Evolutionary conservation across 2,113 vertebrate genomes (phyloP).

Genomic region (Gracilinanus agilis): DNA sequence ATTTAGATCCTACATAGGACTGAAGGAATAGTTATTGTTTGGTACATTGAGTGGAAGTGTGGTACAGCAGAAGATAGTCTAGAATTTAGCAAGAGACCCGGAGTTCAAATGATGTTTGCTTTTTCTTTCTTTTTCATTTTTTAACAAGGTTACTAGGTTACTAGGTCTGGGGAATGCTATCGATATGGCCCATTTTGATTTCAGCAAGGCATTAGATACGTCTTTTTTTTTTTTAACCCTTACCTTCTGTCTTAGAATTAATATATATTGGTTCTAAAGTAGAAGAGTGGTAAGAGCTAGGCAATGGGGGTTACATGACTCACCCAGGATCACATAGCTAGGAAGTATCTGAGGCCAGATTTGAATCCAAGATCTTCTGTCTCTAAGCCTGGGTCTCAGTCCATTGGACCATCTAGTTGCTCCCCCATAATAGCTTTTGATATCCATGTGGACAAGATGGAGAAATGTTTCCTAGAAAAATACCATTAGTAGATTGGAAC

Average conservation of each 20-base stretch:
- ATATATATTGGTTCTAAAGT: too few relatives aligned
- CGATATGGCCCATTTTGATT: not conserved
- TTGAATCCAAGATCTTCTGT: too few relatives aligned
- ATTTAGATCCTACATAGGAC: not conserved
- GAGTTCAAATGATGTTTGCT: not conserved
- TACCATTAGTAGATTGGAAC: not conserved
- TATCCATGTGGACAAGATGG: not conserved
- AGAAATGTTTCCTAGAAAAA: not conserved
- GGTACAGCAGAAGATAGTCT: not conserved
- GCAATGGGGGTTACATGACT: too few relatives aligned
- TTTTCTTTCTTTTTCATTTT: too few relatives aligned
- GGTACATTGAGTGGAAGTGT: not conserved
- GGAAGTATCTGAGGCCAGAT: too few relatives aligned
- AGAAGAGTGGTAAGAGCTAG: too few relatives aligned
- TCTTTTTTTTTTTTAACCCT: not conserved
- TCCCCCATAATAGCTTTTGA: too few relatives aligned
- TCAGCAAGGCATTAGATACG: not conserved
- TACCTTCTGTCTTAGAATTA: too few relatives aligned
- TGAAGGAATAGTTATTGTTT: not conserved
- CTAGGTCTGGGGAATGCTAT: not conserved
- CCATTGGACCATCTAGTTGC: too few relatives aligned
- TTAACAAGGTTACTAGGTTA: not conserved
- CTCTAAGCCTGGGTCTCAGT: too few relatives aligned
- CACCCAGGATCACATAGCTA: too few relatives aligned
- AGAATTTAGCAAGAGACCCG: not conserved